Conservation (phyloP, 2,888 invertebrate genomes). For the Melanophora roralis region DNA sequence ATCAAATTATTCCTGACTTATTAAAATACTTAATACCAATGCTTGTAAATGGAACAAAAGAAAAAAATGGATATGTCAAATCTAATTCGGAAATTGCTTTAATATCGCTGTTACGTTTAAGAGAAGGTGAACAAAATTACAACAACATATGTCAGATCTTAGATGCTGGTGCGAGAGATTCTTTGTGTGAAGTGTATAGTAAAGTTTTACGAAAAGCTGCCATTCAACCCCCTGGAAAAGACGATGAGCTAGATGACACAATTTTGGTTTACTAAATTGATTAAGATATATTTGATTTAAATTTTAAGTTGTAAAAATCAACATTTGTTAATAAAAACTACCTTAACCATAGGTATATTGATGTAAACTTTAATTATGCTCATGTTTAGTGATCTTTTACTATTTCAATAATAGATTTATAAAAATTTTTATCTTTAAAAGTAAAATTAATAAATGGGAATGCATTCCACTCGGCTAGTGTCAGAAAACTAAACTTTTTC, state of each 20-base stretch:
- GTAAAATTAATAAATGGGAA: no score
- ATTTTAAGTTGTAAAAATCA: no score
- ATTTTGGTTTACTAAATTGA: constrained; percentile 84
- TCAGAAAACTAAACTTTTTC: no score
- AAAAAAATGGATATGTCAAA: constrained; percentile 97
- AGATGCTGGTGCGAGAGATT: constrained; percentile 92
- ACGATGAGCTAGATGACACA: constrained; percentile 95
- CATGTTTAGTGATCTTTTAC: no score
- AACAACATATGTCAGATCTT: constrained; percentile 87
- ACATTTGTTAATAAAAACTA: no score
- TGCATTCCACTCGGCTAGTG: no score
- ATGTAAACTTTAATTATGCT: no score
- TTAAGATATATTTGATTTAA: background rate
- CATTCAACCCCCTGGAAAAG: constrained; percentile 87
- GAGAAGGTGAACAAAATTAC: constrained; percentile 84
- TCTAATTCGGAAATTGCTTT: constrained; percentile 95
- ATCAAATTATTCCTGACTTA: constrained; percentile 83
- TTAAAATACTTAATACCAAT: constrained; percentile 90
- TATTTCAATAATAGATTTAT: no score
- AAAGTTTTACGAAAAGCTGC: constrained; percentile 89
- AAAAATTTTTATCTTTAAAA: no score
- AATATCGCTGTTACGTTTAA: constrained; percentile 88
- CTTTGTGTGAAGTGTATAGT: constrained; percentile 91
- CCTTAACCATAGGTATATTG: no score
- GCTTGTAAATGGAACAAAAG: constrained; percentile 98